Evolutionary conservation across 2,113 vertebrate genomes (phyloP).

Genomic region (Pungitius pungitius): DNA sequence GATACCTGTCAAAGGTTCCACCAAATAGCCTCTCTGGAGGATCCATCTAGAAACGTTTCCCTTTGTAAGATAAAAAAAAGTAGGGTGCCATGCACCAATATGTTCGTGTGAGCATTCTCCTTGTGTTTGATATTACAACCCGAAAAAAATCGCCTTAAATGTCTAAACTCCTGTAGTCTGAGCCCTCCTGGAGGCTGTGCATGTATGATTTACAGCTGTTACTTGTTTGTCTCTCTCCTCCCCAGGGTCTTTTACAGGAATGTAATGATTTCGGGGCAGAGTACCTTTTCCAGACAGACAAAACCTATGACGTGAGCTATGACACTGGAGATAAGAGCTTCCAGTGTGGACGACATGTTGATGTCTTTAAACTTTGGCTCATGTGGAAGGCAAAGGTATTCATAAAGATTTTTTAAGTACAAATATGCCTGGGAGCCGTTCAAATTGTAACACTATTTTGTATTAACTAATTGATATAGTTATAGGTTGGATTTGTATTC

Average conservation of each 20-base stretch:
- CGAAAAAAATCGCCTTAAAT: neutral
- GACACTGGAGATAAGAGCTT: constrained; percentile 79
- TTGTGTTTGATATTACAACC: neutral
- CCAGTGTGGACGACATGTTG: constrained; percentile 75
- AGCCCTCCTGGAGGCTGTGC: neutral
- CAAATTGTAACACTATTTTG: no score
- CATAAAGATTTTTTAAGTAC: neutral
- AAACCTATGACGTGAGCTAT: constrained; percentile 73
- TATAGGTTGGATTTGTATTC: no score
- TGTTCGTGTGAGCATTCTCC: neutral
- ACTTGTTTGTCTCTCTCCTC: neutral
- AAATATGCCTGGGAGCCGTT: no score
- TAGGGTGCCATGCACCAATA: no score
- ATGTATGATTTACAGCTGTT: neutral
- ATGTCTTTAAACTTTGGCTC: constrained; percentile 80
- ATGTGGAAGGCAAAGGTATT: constrained; percentile 82
- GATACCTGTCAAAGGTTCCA: no score
- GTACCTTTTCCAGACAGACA: constrained; percentile 82
- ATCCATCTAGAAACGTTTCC: no score
- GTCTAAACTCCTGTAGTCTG: neutral
- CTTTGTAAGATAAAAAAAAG: no score
- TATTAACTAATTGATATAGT: no score
- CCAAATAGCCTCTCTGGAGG: no score
- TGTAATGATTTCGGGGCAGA: constrained; percentile 74
- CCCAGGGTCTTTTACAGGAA: constrained; percentile 69